Conservation (phyloP, 37 sponge, comb jelly and placozoan genomes). For the Ianthella basta region DNA sequence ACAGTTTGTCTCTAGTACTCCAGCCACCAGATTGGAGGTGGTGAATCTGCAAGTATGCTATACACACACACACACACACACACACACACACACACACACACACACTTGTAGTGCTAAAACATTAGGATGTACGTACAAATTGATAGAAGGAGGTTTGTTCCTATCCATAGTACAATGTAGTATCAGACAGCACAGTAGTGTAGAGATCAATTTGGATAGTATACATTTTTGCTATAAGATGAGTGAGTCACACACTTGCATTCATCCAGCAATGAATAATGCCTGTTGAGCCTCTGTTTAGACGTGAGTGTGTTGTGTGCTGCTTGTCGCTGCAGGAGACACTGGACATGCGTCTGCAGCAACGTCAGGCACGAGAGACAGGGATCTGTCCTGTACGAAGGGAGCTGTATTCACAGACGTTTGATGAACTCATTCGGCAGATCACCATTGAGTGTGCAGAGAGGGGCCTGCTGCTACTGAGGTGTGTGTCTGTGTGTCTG, state of each 20-base stretch:
- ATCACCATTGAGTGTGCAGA: slow-evolving; percentile 97
- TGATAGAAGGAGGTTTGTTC: background rate
- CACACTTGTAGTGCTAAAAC: no score
- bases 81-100: slow-evolving; percentile 13
- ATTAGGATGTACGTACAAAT: background rate
- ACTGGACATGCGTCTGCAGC: slow-evolving; percentile 91
- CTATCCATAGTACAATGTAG: no score
- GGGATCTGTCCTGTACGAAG: slow-evolving; percentile 98
- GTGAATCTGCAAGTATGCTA: slow-evolving; percentile 77
- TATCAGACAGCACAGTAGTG: no score
- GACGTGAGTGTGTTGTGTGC: background rate
- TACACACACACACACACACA: background rate
- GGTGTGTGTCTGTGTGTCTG: slow-evolving; percentile 48
- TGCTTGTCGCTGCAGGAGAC: slow-evolving; percentile 59
- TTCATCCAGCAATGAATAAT: background rate
- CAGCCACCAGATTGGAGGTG: slow-evolving; percentile 96
- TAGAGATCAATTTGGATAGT: no score
- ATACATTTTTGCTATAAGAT: no score
- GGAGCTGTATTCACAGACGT: slow-evolving; percentile 98
- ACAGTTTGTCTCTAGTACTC: slow-evolving; percentile 95
- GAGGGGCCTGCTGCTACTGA: slow-evolving; percentile 90
- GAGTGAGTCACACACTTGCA: background rate
- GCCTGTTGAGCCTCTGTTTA: no score
- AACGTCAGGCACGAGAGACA: slow-evolving; percentile 97
- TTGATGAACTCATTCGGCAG: slow-evolving; percentile 98